phyloP scores from a whole-genome alignment of 2,113 vertebrate species.

The Pica pica region DNA sequence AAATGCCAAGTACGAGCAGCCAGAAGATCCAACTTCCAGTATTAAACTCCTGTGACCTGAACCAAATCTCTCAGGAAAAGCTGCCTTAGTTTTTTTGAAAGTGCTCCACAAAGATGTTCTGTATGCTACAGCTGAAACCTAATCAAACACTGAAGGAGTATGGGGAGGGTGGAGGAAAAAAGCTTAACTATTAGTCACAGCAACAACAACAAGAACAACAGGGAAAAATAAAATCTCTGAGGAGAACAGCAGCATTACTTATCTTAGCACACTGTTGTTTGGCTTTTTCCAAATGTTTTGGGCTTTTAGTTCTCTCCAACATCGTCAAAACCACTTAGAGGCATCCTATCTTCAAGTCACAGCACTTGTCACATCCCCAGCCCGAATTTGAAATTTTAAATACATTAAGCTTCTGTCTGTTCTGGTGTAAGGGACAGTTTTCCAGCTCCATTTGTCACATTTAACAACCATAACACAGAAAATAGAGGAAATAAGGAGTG shows the following conservation, averaged over 20 bases:
- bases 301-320: not conserved
- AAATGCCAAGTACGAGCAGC: rapidly evolving
- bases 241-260: not conserved
- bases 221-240: not conserved
- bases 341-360: not conserved
- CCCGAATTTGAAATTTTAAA: slow-evolving; percentile 13
- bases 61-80: not conserved
- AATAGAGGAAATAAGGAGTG: not conserved
- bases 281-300: not conserved
- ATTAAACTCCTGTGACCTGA: rapidly evolving
- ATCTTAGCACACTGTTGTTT: not conserved
- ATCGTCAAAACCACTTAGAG: not conserved
- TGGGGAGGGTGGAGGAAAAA: rapidly evolving
- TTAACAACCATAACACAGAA: not conserved
- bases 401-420: not conserved
- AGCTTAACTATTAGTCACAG: not conserved
- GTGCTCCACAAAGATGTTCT: rapidly evolving
- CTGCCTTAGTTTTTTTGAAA: not conserved
- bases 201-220: not conserved
- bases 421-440: not conserved
- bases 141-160: rapidly evolving
- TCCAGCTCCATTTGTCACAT: not conserved
- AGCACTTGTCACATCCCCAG: not conserved
- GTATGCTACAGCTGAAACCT: not conserved
- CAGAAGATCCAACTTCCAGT: not conserved